A percentile compares a stretch with the other conserved stretches of the same genome.
Conservation (phyloP, 2,888 invertebrate species). For the Lucinisca nassula region DNA sequence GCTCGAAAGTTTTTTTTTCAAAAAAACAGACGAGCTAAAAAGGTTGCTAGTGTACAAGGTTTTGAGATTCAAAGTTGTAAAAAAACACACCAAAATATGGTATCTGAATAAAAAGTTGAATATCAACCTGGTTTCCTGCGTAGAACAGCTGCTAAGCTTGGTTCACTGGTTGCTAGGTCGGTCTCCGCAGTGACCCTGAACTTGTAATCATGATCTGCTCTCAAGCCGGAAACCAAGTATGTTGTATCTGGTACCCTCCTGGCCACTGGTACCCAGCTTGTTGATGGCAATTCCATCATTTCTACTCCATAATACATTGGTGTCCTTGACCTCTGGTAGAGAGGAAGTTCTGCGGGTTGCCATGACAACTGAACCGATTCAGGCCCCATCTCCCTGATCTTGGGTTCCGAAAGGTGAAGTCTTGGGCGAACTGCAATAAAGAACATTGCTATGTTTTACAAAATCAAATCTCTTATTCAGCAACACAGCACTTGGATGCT, state of each 20-base stretch:
- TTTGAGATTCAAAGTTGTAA: too few relatives aligned
- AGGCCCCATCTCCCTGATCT: slow-evolving; percentile 72
- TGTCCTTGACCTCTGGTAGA: slow-evolving; percentile 72
- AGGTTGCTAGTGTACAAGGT: too few relatives aligned
- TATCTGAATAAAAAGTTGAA: too few relatives aligned
- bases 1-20: too few relatives aligned
- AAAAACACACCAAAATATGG: too few relatives aligned
- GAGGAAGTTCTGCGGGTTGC: slow-evolving; percentile 81
- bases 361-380: slow-evolving; percentile 82
- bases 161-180: slow-evolving; percentile 96
- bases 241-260: slow-evolving; percentile 77
- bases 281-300: slow-evolving; percentile 77
- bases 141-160: slow-evolving; percentile 91
- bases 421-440: slow-evolving; percentile 76
- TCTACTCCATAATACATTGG: slow-evolving; percentile 82
- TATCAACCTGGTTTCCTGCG: slow-evolving; percentile 79
- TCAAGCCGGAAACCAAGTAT: slow-evolving; percentile 78
- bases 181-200: slow-evolving; percentile 98
- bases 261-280: slow-evolving; percentile 89
- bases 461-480: too few relatives aligned
- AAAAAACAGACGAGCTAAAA: too few relatives aligned
- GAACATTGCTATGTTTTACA: too few relatives aligned
- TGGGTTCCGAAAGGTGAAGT: slow-evolving; percentile 75
- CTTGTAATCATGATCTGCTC: slow-evolving; percentile 93
- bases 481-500: too few relatives aligned